Evolutionary conservation across 2,888 invertebrate species (phyloP).

Genomic region (Trachelus tabidus): DNA sequence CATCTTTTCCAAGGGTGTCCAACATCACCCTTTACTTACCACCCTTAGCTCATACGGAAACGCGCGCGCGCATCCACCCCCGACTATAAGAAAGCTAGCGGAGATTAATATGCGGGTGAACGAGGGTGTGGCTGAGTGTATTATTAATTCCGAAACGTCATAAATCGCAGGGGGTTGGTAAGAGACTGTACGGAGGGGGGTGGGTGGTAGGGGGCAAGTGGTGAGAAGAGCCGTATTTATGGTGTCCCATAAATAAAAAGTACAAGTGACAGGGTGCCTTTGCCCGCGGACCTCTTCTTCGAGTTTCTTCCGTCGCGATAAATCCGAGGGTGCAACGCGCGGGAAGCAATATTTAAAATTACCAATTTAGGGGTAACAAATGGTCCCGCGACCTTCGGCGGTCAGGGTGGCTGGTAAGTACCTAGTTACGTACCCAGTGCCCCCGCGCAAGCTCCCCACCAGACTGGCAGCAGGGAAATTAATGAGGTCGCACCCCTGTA

Average conservation of each 20-base stretch:
- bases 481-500: not conserved
- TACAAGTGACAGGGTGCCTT: not conserved
- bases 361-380: slow-evolving; percentile 11
- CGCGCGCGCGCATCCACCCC: not conserved
- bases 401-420: not conserved
- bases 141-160: slow-evolving; percentile 1
- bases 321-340: not conserved
- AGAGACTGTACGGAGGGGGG: no score
- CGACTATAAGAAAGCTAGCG: not conserved
- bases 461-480: not conserved
- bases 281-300: not conserved
- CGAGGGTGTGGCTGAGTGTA: not conserved
- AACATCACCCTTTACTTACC: not conserved
- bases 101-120: slow-evolving; percentile 1
- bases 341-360: slow-evolving; percentile 10
- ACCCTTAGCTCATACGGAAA: not conserved
- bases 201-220: not conserved
- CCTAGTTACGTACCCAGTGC: not conserved
- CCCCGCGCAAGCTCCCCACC: not conserved
- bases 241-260: slow-evolving; percentile 5
- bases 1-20: not conserved
- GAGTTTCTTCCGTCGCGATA: not conserved
- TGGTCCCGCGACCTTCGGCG: not conserved
- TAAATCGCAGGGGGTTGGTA: not conserved
- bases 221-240: not conserved